Base-by-base conservation (phyloP, 2,888 invertebrate genomes). In the Hirtodrosophila duncani region DNA sequence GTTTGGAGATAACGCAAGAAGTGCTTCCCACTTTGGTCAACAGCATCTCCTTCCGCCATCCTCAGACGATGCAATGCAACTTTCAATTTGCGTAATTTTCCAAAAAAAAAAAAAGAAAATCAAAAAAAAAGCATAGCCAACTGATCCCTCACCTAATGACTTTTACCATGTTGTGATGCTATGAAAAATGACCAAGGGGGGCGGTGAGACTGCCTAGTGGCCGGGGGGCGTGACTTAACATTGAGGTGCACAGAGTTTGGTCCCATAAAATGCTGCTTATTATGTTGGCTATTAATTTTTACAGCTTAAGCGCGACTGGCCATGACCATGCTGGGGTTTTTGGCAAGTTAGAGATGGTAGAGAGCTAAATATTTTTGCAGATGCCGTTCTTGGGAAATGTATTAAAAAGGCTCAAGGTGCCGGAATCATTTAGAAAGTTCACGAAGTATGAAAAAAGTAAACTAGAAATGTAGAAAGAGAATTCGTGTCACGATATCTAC, bases 231-330 rank as follows among this genome's bases (percentile, higher is more conserved):
- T 45, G 53, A 67, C 63, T 50, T 55, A 58, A 67, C 63, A 68
- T 65, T 67, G 60, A 80, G 72, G 72, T 80, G 74, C 78, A 72
- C 66, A n/a, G n/a, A n/a, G 70, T 70, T 61, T 79, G 70, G n/a
- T n/a, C n/a, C 77, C 82, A 82, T 79, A 79, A 82, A 82, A 82
- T 79, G 66, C 79, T 72, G 74, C 80, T 82, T 82, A 82, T 82
- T 80, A 80, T 80, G 82, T 74, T 80, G 64, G 60, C 82, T 80
- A 79, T 79, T 80, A 82, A 82, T 82, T 82, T 75, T 82, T 75
- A 80, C 65, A 70, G 79, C 80, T 72, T 61, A 64, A 79, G 61
- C 66, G 59, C 63, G 66, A 57, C 46, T 37, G 7, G 33, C 43
- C 50, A 37, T 49, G 51, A 44, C 58, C 34, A 57, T 30, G 38